These are phyloP conservation scores for Drosophila prolongata DNA, from an alignment of 2,888 invertebrate genomes.

Conservation along the genomic window DNA sequence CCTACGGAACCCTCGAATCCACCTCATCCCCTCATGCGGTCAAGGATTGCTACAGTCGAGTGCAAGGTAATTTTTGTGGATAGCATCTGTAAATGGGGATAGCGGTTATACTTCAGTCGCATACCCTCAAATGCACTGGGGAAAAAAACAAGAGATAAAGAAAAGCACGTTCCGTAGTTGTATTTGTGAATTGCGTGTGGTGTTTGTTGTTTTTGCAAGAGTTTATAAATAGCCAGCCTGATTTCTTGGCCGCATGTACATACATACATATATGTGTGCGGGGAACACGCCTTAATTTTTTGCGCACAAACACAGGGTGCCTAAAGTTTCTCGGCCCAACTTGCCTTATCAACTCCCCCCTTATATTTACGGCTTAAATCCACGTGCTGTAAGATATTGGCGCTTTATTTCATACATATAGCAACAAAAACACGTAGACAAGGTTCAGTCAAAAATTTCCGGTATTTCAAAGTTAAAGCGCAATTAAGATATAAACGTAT, in stretches of 20 bases:
- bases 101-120: not conserved
- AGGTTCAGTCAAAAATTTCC: constrained; percentile 10
- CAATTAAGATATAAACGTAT: constrained; percentile 8
- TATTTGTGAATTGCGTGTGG: constrained; percentile 48
- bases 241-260: constrained; percentile 34
- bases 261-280: constrained; percentile 9
- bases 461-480: constrained; percentile 29
- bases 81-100: not conserved
- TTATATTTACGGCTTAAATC: constrained; percentile 3
- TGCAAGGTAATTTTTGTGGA: constrained; percentile 79
- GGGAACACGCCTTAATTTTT: constrained; percentile 54
- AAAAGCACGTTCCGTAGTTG: not conserved
- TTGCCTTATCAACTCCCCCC: constrained; percentile 15
- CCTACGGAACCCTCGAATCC: constrained; percentile 83
- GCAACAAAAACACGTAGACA: constrained; percentile 4
- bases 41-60: constrained; percentile 83
- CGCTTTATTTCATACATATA: constrained; percentile 1
- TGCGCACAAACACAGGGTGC: constrained; percentile 42
- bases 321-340: constrained; percentile 9
- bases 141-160: not conserved
- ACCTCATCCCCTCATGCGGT: constrained; percentile 64
- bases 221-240: constrained; percentile 66
- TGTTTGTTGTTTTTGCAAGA: constrained; percentile 67
- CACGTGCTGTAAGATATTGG: constrained; percentile 17
- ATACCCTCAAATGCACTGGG: not conserved